phyloP scores from a whole-genome alignment of 2,797 vertebrate genomes.

The Syncerus caffer region DNA sequence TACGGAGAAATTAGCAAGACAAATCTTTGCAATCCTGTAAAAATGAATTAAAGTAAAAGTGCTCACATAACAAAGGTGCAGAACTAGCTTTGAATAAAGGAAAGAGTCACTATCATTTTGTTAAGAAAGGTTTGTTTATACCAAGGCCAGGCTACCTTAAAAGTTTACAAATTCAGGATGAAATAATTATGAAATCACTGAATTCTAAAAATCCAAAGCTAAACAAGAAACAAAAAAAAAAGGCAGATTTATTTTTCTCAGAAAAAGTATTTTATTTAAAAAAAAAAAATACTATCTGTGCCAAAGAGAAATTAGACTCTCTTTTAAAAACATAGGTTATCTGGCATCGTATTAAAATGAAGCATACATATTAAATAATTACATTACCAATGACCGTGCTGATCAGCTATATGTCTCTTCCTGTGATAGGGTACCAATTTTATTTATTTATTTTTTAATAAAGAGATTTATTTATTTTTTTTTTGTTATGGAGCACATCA shows the following conservation, averaged over 20 bases:
- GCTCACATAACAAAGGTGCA: neutral
- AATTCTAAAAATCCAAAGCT: neutral
- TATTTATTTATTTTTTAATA: neutral
- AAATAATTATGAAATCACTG: slow-evolving; percentile 19
- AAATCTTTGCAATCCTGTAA: neutral
- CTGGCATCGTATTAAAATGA: neutral
- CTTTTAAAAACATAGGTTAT: neutral
- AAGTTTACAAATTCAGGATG: neutral
- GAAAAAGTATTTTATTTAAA: slow-evolving; percentile 2
- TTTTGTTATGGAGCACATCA: neutral
- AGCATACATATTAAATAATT: neutral
- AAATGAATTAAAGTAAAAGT: neutral
- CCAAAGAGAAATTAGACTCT: neutral
- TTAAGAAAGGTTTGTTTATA: neutral
- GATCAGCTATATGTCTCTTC: neutral
- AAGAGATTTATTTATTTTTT: neutral
- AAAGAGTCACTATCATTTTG: neutral
- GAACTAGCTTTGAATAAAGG: neutral
- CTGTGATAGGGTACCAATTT: neutral
- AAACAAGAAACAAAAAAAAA: neutral
- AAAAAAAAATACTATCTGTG: neutral
- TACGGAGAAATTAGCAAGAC: neutral
- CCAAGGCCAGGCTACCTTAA: neutral
- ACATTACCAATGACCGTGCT: neutral
- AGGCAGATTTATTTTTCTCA: neutral